These are phyloP conservation scores for Otis tarda DNA, from an alignment of 2,113 vertebrate species.

Conservation along the genomic window DNA sequence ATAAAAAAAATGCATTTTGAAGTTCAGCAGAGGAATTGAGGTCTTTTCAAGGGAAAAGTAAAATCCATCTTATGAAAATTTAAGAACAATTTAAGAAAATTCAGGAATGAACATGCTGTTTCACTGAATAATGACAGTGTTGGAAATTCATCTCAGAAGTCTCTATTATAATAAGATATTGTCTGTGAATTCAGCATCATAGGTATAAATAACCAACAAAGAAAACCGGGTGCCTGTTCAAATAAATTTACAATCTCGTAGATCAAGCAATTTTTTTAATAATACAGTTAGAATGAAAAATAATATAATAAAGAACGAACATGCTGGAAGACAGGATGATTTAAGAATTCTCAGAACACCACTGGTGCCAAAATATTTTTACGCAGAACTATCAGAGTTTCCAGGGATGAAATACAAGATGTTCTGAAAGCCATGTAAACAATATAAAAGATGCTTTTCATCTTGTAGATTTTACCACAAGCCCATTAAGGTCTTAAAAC, in stretches of 20 bases:
- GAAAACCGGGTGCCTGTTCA: not conserved
- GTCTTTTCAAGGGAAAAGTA: not conserved
- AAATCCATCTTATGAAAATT: not conserved
- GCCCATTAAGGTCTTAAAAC: conserved; percentile 6
- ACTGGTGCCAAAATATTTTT: conserved; percentile 27
- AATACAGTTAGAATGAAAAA: not conserved
- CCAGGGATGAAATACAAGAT: conserved; percentile 11
- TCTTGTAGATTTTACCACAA: not conserved
- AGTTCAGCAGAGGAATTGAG: not conserved
- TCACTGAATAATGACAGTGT: not conserved
- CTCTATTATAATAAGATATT: not conserved
- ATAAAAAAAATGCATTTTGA: not conserved
- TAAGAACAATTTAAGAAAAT: not conserved
- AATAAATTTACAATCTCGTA: not conserved
- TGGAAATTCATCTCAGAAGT: not conserved
- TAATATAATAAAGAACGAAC: not conserved
- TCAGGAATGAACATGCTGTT: not conserved
- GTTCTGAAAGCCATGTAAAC: conserved; percentile 1
- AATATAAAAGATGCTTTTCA: not conserved
- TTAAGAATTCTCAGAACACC: not conserved
- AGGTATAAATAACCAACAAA: not conserved
- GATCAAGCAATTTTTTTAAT: not conserved
- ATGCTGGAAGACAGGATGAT: not conserved
- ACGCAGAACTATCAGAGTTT: not conserved
- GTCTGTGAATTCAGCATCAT: not conserved